Percentiles rank a stretch among this genome's conserved stretches.
phyloP scores from a whole-genome alignment of 2,797 vertebrate species.

The Pelobates cultripes region DNA sequence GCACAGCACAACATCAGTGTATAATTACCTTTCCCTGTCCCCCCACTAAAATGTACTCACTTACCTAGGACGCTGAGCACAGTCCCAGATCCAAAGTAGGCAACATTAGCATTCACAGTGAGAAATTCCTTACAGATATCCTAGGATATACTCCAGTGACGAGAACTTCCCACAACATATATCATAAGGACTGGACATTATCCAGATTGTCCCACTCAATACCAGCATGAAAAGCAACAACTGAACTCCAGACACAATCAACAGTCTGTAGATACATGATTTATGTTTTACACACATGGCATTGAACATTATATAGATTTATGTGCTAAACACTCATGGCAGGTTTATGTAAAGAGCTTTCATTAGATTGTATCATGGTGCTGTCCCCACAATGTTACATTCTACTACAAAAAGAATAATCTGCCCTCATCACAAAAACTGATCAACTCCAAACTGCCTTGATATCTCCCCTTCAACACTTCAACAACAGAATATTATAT shows the following conservation, averaged over 20 bases:
- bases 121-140: not conserved
- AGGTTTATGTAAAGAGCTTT: conserved; percentile 85
- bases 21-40: not conserved
- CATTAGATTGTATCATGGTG: conserved; percentile 81
- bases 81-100: conserved; percentile 28
- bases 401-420: conserved; percentile 80
- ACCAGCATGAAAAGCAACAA: too few relatives aligned
- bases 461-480: not conserved
- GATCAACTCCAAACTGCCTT: not conserved
- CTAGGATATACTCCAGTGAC: not conserved
- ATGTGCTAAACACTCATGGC: not conserved
- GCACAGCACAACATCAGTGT: conserved; percentile 11
- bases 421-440: not conserved
- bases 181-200: not conserved
- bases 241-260: not conserved
- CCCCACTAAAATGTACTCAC: not conserved
- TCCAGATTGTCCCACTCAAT: too few relatives aligned
- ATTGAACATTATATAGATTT: not conserved
- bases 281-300: not conserved
- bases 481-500: not conserved
- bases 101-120: conserved; percentile 20
- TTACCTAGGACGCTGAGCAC: conserved; percentile 34
- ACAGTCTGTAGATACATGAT: not conserved
- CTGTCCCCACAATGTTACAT: conserved; percentile 81
- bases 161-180: not conserved